Conservation (phyloP, 2,888 invertebrate species). For the Serripes groenlandicus region DNA sequence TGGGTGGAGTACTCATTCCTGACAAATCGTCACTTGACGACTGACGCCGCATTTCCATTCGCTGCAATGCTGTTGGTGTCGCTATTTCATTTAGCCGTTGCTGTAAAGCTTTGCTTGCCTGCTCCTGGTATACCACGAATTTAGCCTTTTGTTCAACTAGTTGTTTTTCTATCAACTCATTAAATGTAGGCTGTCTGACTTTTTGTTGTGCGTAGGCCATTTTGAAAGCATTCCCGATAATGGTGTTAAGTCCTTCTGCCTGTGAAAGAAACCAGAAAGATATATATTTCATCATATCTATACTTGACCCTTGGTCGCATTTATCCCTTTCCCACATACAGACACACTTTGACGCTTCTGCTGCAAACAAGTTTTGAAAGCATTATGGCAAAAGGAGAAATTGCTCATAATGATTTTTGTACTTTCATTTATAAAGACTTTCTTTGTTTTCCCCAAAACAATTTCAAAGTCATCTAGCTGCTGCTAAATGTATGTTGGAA, state of each 20-base stretch:
- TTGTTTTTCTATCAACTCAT: slow-evolving; percentile 84
- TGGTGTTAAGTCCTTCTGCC: slow-evolving; percentile 95
- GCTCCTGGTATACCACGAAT: slow-evolving; percentile 79
- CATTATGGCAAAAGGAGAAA: too few species aligned
- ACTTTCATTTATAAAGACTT: too few species aligned
- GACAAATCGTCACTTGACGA: slow-evolving; percentile 69
- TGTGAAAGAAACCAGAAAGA: slow-evolving; percentile 87
- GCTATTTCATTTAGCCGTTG: slow-evolving; percentile 82
- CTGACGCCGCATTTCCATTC: slow-evolving; percentile 80
- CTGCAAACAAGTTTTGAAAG: too few species aligned
- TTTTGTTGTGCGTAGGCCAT: slow-evolving; percentile 93
- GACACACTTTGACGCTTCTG: too few species aligned
- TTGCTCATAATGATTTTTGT: too few species aligned
- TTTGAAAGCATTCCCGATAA: slow-evolving; percentile 96
- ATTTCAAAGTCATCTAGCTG: too few species aligned
- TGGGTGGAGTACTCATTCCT: slow-evolving; percentile 42
- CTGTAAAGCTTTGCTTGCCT: slow-evolving; percentile 78
- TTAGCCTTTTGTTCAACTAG: slow-evolving; percentile 82
- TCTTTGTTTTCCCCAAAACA: too few species aligned
- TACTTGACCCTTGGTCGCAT: too few species aligned
- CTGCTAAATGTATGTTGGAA: too few species aligned
- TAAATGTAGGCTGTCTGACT: slow-evolving; percentile 83
- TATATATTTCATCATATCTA: too few species aligned
- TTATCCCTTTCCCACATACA: too few species aligned
- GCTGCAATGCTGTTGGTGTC: slow-evolving; percentile 80